A percentile compares a stretch with the other conserved stretches of the same genome.
Conservation (phyloP, 2,797 vertebrate species). For the Chelonia mydas region DNA sequence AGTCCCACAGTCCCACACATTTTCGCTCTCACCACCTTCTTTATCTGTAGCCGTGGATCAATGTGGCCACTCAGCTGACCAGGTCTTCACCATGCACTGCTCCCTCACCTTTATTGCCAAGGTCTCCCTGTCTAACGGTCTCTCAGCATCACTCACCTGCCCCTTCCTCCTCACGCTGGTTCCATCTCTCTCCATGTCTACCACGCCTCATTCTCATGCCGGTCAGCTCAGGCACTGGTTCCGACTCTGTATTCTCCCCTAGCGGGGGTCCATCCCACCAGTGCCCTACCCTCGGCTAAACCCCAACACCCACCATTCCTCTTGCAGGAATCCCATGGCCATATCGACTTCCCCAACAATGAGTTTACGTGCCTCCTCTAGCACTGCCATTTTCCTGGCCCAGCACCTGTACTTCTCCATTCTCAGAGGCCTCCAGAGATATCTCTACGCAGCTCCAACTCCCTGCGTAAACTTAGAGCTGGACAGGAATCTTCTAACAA, state of each 20-base stretch:
- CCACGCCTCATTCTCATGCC: neutral
- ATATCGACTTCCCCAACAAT: neutral
- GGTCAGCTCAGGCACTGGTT: neutral
- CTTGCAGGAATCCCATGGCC: neutral
- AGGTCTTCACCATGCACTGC: neutral
- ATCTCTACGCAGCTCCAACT: neutral
- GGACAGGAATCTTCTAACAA: too few species aligned
- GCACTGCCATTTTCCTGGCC: too few species aligned
- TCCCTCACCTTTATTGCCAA: too few species aligned
- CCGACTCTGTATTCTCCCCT: neutral
- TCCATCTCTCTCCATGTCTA: too few species aligned
- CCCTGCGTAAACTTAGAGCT: neutral
- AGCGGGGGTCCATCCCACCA: neutral
- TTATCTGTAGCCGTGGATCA: neutral
- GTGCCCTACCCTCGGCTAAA: neutral
- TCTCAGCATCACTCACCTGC: too few species aligned
- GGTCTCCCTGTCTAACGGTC: too few species aligned
- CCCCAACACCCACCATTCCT: neutral
- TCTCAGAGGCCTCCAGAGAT: too few species aligned
- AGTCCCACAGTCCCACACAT: neutral
- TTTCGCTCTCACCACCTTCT: neutral
- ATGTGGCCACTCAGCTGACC: neutral
- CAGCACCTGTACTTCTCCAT: too few species aligned
- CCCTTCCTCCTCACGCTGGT: too few species aligned
- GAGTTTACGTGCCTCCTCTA: neutral